Conservation (phyloP, 1,140 invertebrate genomes). For the Mactra quadrangularis region DNA sequence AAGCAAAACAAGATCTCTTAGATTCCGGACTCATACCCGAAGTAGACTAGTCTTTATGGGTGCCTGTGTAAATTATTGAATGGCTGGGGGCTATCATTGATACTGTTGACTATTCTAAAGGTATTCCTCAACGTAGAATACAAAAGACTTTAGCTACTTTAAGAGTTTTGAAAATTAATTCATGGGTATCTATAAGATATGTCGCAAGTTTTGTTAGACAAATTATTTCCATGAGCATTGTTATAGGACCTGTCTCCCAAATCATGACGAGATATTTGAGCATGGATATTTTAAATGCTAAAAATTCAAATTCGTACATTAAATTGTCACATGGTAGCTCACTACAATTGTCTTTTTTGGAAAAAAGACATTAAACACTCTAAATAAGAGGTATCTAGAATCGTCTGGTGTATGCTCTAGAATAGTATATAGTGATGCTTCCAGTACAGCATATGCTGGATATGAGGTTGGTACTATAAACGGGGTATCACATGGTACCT, state of each 20-base stretch:
- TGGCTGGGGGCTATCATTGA: slow-evolving; percentile 13
- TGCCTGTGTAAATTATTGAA: slow-evolving; percentile 14
- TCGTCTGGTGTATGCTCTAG: neutral
- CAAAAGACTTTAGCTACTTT: slow-evolving; percentile 3
- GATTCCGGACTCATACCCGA: slow-evolving; percentile 34
- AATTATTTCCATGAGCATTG: slow-evolving; percentile 38
- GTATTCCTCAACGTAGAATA: slow-evolving; percentile 17
- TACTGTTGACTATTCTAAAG: neutral
- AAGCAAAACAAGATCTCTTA: slow-evolving; percentile 17
- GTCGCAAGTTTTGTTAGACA: slow-evolving; percentile 27
- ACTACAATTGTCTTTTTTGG: slow-evolving; percentile 14
- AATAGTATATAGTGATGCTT: slow-evolving; percentile 30
- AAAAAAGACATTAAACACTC: neutral
- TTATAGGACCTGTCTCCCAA: slow-evolving; percentile 27
- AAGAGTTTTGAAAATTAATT: neutral
- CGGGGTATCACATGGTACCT: slow-evolving; percentile 38
- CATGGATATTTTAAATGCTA: slow-evolving; percentile 31
- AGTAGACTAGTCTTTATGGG: slow-evolving; percentile 19
- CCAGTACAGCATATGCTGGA: slow-evolving; percentile 19
- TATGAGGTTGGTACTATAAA: slow-evolving; percentile 39
- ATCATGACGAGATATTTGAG: slow-evolving; percentile 32
- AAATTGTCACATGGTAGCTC: neutral
- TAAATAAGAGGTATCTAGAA: neutral
- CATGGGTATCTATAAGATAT: neutral
- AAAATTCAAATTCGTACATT: slow-evolving; percentile 24